A percentile compares a stretch with the other conserved stretches of the same genome.
These are phyloP conservation scores for Gastrophryne carolinensis DNA, from an alignment of 2,797 vertebrate species.

Conservation along the genomic window DNA sequence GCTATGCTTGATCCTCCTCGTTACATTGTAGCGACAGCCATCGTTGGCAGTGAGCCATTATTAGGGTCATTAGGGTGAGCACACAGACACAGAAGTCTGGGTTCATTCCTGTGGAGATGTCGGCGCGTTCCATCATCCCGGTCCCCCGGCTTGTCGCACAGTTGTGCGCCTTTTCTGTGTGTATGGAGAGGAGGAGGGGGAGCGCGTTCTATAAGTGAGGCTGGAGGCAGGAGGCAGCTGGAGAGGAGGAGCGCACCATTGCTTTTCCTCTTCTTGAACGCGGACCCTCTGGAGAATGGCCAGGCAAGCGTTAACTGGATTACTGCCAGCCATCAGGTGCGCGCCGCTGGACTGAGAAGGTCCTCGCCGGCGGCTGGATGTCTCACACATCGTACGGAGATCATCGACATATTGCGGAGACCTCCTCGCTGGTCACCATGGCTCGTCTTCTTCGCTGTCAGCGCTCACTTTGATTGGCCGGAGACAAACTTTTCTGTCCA, in stretches of 20 bases:
- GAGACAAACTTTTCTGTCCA: conserved; percentile 9
- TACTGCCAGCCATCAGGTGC: neutral
- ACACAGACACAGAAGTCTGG: too few relatives aligned
- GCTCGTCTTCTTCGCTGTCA: neutral
- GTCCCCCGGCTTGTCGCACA: neutral
- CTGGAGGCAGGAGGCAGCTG: conserved; percentile 71
- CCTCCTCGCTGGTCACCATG: neutral
- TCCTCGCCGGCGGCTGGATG: neutral
- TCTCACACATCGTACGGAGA: neutral
- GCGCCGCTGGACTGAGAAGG: neutral
- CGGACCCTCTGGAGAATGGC: conserved; percentile 63
- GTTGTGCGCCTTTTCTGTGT: conserved; percentile 43
- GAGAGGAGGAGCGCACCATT: conserved; percentile 68
- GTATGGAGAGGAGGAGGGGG: conserved; percentile 47
- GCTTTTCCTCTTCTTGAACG: conserved; percentile 62
- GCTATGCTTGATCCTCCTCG: too few relatives aligned
- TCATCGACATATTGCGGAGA: neutral
- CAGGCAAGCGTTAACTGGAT: conserved; percentile 49
- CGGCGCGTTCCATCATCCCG: neutral
- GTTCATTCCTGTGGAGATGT: too few relatives aligned
- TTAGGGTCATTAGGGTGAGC: too few relatives aligned
- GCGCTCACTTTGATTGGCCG: neutral
- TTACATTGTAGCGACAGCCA: too few relatives aligned
- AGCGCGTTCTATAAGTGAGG: conserved; percentile 56
- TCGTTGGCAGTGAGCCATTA: too few relatives aligned